Base-by-base conservation (phyloP, 2,888 invertebrate species). In the Galeopsomyia nigrocyanea region DNA sequence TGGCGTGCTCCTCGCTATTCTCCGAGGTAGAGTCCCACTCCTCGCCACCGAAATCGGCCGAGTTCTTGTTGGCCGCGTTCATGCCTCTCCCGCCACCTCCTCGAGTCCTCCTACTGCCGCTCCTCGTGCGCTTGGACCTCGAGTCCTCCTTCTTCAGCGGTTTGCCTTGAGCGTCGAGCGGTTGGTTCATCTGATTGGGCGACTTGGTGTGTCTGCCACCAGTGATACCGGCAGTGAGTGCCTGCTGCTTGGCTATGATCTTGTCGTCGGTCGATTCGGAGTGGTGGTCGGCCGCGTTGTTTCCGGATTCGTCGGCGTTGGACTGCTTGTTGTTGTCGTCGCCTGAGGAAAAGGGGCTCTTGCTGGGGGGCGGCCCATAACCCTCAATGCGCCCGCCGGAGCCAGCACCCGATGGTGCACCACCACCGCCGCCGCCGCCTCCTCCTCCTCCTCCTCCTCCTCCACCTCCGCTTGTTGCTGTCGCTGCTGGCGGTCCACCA, bases 11-110 rank as follows among this genome's bases (percentile, higher is more conserved):
- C 75, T 91, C 94, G 85, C 94, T 94, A 87, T 93, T 93, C 86
- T 95, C 95, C 9, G 94, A 94, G 19, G 94, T 94, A 57, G 94
- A 94, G 84, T 94, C 95, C 92, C 94, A 94, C 81, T 93, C 90
- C 80, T 91, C 91, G 78, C 90, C 91, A 75, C 90, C 90, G 1
- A 89, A 88, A 74, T 87, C 87, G 6, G 83, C 79, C 0, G 84
- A 83, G 60, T 83, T 81, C 60, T 60, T 60, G 22, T 63, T 64
- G 2, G 31, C 13, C 5, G 19, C n/a, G 13, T 58, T 61, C 21
- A 71, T 47, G 13, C 66, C 67, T 46, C 73, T 49, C 13, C 72
- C 62, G 10, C 22, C 63, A 10, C 63, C 51, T 9, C 68, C 74
- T 66, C 79, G 66, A 39, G 78, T 84, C 69, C 84, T 79, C 78